These are phyloP conservation scores for Gambusia affinis DNA, from an alignment of 2,113 vertebrate genomes.

Conservation along the genomic window DNA sequence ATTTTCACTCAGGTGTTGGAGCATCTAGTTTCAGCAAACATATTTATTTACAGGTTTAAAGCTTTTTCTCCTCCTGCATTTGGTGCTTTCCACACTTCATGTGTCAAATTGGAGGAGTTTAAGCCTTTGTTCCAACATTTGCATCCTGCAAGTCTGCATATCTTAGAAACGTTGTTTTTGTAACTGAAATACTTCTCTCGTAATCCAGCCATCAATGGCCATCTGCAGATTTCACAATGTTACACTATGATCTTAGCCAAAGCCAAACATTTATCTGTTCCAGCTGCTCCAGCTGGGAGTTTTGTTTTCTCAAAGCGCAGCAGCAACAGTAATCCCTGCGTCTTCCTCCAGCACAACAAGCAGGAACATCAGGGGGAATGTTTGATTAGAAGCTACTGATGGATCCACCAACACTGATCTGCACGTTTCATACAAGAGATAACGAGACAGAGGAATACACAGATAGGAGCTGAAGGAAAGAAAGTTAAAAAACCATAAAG, in stretches of 20 bases:
- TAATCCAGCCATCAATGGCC: slow-evolving; percentile 6
- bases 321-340: slow-evolving; percentile 38
- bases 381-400: slow-evolving; percentile 53
- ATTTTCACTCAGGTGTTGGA: background rate
- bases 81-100: no score
- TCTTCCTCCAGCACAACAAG: slow-evolving; percentile 37
- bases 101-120: no score
- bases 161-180: background rate
- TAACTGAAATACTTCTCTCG: slow-evolving; percentile 9
- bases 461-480: slow-evolving; percentile 14
- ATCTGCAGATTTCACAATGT: slow-evolving; percentile 25
- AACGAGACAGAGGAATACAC: slow-evolving; percentile 19
- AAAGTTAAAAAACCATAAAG: background rate
- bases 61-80: no score
- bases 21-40: background rate
- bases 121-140: background rate
- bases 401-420: slow-evolving; percentile 41
- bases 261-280: slow-evolving; percentile 52
- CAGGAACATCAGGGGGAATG: slow-evolving; percentile 31
- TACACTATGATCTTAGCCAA: slow-evolving; percentile 39
- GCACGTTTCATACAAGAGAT: slow-evolving; percentile 25
- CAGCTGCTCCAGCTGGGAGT: slow-evolving; percentile 52
- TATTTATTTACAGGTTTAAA: no score
- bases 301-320: slow-evolving; percentile 47
- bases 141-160: background rate